These are phyloP conservation scores for Rattus norvegicus DNA, from an alignment of 2,113 vertebrate species.

Conservation along the genomic window DNA sequence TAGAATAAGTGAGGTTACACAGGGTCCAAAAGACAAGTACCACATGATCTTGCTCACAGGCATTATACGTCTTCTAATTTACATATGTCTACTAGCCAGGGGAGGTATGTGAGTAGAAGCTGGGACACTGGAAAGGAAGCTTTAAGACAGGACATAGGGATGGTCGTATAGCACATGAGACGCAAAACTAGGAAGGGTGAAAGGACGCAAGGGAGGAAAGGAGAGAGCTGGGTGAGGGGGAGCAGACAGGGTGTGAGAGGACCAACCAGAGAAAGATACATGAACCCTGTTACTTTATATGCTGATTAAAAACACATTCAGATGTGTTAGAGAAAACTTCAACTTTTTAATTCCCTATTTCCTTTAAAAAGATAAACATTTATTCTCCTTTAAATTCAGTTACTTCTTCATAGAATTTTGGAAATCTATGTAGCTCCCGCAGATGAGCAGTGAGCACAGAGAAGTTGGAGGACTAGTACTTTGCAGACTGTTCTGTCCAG, in stretches of 20 bases:
- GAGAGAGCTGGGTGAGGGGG: not conserved
- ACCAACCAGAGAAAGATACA: not conserved
- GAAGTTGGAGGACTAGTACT: slow-evolving; percentile 80
- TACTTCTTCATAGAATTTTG: slow-evolving; percentile 67
- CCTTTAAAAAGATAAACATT: not conserved
- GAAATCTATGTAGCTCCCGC: slow-evolving; percentile 52
- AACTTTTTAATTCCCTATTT: not conserved
- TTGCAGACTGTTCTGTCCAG: slow-evolving; percentile 86
- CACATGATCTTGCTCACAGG: not conserved
- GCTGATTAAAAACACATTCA: not conserved
- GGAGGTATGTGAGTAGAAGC: not conserved
- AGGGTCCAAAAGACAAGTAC: not conserved
- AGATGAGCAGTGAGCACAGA: slow-evolving; percentile 43
- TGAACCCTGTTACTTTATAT: not conserved
- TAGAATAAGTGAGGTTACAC: too few species aligned
- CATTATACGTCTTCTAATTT: not conserved
- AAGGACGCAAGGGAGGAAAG: not conserved
- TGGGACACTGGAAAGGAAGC: not conserved
- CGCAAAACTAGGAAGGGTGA: not conserved
- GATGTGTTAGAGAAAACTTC: not conserved
- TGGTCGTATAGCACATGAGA: too few species aligned
- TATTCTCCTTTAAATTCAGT: not conserved
- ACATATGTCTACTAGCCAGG: too few species aligned
- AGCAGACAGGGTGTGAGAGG: not conserved
- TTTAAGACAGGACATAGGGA: not conserved